Conservation (phyloP, 2,113 vertebrate genomes). For the Stigmatopora argus region DNA sequence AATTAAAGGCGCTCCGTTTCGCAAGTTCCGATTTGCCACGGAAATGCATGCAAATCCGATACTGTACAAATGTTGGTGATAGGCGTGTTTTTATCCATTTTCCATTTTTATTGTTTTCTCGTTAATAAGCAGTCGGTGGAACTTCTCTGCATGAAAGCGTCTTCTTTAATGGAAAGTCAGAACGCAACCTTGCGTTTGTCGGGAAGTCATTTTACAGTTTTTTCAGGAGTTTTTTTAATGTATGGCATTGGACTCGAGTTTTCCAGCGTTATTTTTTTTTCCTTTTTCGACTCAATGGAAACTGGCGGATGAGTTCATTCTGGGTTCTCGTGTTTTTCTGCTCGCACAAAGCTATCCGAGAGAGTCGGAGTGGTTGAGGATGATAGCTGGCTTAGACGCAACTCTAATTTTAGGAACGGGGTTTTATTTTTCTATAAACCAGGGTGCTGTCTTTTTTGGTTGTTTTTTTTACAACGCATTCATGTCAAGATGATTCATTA, state of each 20-base stretch:
- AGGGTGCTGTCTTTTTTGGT: not conserved
- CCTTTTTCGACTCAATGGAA: not conserved
- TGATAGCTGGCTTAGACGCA: slow-evolving; percentile 38
- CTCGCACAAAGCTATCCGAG: slow-evolving; percentile 13
- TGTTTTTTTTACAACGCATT: too few species aligned
- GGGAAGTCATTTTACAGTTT: too few species aligned
- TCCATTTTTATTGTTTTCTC: not conserved
- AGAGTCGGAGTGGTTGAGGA: slow-evolving; percentile 30
- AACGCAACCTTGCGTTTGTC: too few species aligned
- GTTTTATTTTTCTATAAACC: slow-evolving; percentile 18
- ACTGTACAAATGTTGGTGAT: slow-evolving; percentile 7
- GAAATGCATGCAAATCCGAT: slow-evolving; percentile 1
- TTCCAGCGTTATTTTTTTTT: not conserved
- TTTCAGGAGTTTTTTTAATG: not conserved
- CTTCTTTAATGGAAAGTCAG: not conserved
- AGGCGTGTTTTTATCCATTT: not conserved
- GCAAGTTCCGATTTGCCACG: not conserved
- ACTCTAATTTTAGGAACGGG: slow-evolving; percentile 29
- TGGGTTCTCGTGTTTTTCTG: slow-evolving; percentile 26
- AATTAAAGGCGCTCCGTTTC: slow-evolving; percentile 44
- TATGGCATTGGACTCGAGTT: not conserved
- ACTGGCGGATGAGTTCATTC: slow-evolving; percentile 34
- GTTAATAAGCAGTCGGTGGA: not conserved
- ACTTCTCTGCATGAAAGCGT: not conserved
- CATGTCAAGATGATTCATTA: not conserved